Base-by-base conservation (phyloP, 1,140 invertebrate species). In the Penaeus chinensis region DNA sequence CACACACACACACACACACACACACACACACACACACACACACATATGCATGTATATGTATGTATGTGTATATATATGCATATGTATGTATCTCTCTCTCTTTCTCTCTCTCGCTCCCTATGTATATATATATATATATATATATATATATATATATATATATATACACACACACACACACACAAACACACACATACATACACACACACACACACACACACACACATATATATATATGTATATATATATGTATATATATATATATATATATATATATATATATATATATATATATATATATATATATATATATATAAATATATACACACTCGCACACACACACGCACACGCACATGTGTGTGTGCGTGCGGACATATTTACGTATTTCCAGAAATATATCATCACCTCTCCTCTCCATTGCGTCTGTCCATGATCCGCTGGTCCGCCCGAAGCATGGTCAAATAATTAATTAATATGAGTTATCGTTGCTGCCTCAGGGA, bases 91-190 rank as follows among this genome's bases (percentile, higher is more conserved):
- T n/a, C n/a, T n/a, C n/a, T n/a, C n/a, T n/a, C n/a, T n/a, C n/a
- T n/a, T n/a, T n/a, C n/a, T n/a, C n/a, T n/a, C n/a, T n/a, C n/a
- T n/a, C n/a, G n/a, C n/a, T n/a, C n/a, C n/a, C n/a, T n/a, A 47
- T 47, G 10, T 47, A 47, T 47, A 47, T 47, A 71, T 71, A 71
- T 71, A 71, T 71, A 71, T 71, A n/a, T 20, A 71, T n/a, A 71
- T n/a, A 71, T 71, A 71, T 71, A 71, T 71, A 71, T 71, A 71
- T 71, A 71, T 71, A 71, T 71, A 71, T 71, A 71, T 71, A 71
- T 71, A n/a, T 71, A 71, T 71, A n/a, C 3, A 71, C n/a, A 71
- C n/a, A 71, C 3, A n/a, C 3, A n/a, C n/a, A 71, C 8, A 22
- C 8, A 71, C n/a, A n/a, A 2, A 71, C n/a, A 22, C 32, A 3